Base-by-base conservation (phyloP, 2,797 vertebrate genomes). In the Falco novaeseelandiae region DNA sequence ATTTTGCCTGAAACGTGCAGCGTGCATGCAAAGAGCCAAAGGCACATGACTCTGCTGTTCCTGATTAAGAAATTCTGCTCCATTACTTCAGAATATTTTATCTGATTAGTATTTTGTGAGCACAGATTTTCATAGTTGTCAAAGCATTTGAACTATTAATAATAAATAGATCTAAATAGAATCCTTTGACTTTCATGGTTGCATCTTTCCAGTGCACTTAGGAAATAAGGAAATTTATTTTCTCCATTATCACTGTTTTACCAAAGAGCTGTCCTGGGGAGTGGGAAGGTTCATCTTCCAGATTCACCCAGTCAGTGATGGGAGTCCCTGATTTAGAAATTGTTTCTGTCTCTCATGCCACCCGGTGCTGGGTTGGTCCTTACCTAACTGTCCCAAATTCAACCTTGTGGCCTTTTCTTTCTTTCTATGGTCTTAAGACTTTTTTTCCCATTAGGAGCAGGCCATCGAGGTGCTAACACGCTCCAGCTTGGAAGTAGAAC, bases 401-500 rank as follows among this genome's bases (percentile, higher is more conserved):
- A 12, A 20, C 20, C 66, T 52, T 36, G 13, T 21, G 81, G 67
- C 25, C 19, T 66, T 19, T 63, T 55, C 14, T 71, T 19, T 17
- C 15, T 46, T 34, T 3, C 2, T 9, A 14, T n/a, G 36, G 1
- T 9, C n/a, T 87, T 89, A 2, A 66, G 2, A 1, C 46, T 42
- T 48, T 27, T 30, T 36, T 46, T 44, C 59, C 69, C 74, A 8
- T 29, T 40, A 99, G 99, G 99, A 99, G 87, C 99, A 99, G 98
- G 97, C 98, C 72, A 97, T 98, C 8, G 99, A 99, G 98, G 98
- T 98, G 97, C 97, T 98, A 83, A 98, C 99, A 14, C 98, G 99
- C 87, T 99, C 99, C 92, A 99, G 98, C 97, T 97, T 99, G 97
- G 99, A 99, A 97, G 99, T 98, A 29, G 99, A 99, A 97, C 98